Percentiles rank a stretch among this genome's conserved stretches.
phyloP scores from a whole-genome alignment of 2,797 vertebrate genomes.

The Catostomus latipinnis region DNA sequence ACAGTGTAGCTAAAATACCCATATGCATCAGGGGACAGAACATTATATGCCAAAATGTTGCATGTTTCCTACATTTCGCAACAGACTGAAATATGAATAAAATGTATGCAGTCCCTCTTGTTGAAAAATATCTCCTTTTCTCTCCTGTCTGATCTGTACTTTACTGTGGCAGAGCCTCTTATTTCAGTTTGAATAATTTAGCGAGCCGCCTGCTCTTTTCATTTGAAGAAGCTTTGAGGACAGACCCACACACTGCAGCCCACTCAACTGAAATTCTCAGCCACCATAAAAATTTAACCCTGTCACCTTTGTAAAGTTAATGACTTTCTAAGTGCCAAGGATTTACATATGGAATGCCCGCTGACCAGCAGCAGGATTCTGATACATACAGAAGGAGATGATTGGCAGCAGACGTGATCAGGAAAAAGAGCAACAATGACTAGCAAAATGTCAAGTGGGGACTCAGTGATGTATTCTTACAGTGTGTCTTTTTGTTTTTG shows the following conservation, averaged over 20 bases:
- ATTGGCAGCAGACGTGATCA: constrained; percentile 71
- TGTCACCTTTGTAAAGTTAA: constrained; percentile 59
- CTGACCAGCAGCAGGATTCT: constrained; percentile 68
- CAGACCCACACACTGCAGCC: constrained; percentile 50
- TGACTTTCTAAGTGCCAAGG: constrained; percentile 60
- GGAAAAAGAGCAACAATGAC: constrained; percentile 62
- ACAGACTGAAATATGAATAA: constrained; percentile 51
- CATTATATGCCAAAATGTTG: constrained; percentile 17
- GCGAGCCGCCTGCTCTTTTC: constrained; percentile 55
- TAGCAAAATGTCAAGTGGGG: constrained; percentile 71
- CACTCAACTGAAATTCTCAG: constrained; percentile 53
- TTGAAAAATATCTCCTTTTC: constrained; percentile 58
- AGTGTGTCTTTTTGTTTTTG: constrained; percentile 43
- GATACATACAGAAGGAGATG: constrained; percentile 59
- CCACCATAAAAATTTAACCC: constrained; percentile 39
- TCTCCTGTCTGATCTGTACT: constrained; percentile 50
- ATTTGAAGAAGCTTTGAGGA: constrained; percentile 53
- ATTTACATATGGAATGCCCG: constrained; percentile 67
- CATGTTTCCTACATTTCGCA: constrained; percentile 46
- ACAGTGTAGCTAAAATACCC: constrained; percentile 26
- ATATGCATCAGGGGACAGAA: constrained; percentile 8
- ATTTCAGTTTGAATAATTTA: constrained; percentile 65
- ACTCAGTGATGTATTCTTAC: constrained; percentile 50
- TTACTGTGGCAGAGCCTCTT: constrained; percentile 58
- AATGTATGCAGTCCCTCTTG: constrained; percentile 51